Evolutionary conservation across 2,888 invertebrate genomes (phyloP).

Genomic region (Nudaria mundana): DNA sequence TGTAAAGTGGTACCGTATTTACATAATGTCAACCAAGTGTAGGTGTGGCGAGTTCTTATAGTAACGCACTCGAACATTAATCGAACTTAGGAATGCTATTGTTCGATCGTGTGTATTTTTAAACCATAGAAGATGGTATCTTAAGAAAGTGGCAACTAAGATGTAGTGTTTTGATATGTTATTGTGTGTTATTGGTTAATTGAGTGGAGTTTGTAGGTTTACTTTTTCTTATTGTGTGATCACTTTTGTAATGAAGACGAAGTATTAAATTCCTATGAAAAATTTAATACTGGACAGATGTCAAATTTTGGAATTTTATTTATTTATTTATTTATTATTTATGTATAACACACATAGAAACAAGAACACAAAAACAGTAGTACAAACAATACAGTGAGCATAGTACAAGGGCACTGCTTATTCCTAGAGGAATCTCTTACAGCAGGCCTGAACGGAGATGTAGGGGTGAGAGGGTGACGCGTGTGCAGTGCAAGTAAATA

Average conservation of each 20-base stretch:
- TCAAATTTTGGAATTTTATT: too few species aligned
- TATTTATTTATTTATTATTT: too few species aligned
- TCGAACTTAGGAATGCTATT: conserved; percentile 76
- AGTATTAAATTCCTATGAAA: too few species aligned
- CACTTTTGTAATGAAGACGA: not conserved
- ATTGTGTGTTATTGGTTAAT: conserved; percentile 11
- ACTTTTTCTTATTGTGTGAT: not conserved
- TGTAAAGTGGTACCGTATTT: conserved; percentile 77
- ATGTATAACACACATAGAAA: too few species aligned
- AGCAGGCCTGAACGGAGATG: too few species aligned
- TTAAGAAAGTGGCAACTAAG: conserved; percentile 50
- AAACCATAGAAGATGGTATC: conserved; percentile 45
- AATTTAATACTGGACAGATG: too few species aligned
- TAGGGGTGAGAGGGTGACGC: too few species aligned
- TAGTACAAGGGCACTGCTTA: too few species aligned
- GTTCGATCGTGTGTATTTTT: conserved; percentile 65
- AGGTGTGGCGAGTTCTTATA: conserved; percentile 67
- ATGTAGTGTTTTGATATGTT: conserved; percentile 27
- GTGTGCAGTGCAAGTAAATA: too few species aligned
- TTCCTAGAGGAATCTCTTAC: too few species aligned
- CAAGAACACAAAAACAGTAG: too few species aligned
- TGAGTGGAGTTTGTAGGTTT: not conserved
- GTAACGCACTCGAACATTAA: conserved; percentile 66
- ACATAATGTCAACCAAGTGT: conserved; percentile 79
- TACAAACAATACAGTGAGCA: too few species aligned